A percentile compares a stretch with the other conserved stretches of the same genome.
Conservation (phyloP, 1,140 invertebrate species). For the honey bee (Apis mellifera) region DNA sequence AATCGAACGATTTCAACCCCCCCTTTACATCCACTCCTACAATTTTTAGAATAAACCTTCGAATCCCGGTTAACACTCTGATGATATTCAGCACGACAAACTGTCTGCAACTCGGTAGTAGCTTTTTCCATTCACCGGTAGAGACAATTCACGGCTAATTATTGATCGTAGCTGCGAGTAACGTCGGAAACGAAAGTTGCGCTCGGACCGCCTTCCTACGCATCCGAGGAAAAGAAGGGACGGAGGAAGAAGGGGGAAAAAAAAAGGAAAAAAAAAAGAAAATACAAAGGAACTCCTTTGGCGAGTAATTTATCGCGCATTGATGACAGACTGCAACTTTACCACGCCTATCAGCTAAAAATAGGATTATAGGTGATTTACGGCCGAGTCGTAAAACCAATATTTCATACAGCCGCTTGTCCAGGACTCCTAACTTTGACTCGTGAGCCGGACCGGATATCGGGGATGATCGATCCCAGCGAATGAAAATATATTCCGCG, state of each 20-base stretch:
- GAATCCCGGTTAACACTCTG: not conserved
- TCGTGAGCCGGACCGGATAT: not conserved
- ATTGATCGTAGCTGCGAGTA: slow-evolving; percentile 22
- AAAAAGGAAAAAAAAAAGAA: too few relatives aligned
- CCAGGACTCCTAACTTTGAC: slow-evolving; percentile 10
- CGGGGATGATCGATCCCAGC: slow-evolving; percentile 17
- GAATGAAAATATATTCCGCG: slow-evolving; percentile 1
- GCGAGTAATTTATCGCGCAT: slow-evolving; percentile 37
- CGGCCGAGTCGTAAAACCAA: slow-evolving; percentile 16
- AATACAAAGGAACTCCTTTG: slow-evolving; percentile 4
- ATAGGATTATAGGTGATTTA: slow-evolving; percentile 47
- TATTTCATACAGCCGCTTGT: slow-evolving; percentile 14
- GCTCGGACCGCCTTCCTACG: not conserved
- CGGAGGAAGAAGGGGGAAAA: too few relatives aligned
- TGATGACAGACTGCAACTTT: slow-evolving; percentile 42
- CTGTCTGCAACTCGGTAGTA: not conserved
- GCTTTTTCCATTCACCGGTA: not conserved
- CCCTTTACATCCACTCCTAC: not conserved
- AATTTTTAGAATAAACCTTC: not conserved
- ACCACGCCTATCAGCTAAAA: slow-evolving; percentile 39
- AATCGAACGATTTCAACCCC: not conserved
- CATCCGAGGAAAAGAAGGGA: not conserved
- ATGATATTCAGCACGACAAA: not conserved
- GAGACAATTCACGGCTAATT: slow-evolving; percentile 33
- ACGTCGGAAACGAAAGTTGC: slow-evolving; percentile 9